phyloP scores from a whole-genome alignment of 2,113 vertebrate species.

The Benthochromis sp. region DNA sequence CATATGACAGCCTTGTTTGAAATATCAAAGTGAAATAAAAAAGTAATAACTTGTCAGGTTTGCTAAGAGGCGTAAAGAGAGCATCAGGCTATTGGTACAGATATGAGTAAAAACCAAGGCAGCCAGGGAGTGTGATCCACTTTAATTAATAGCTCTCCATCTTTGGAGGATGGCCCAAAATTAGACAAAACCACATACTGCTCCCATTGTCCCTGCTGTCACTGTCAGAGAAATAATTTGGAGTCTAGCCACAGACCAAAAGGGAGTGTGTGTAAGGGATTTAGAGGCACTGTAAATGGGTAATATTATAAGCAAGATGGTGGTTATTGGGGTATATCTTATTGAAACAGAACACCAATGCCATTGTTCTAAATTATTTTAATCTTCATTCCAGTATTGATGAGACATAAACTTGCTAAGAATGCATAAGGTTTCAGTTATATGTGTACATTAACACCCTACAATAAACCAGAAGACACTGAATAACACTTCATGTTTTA shows the following conservation, averaged over 20 bases:
- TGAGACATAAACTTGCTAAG: not conserved
- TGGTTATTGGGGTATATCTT: not conserved
- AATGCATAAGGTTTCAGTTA: not conserved
- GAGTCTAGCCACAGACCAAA: constrained; percentile 5
- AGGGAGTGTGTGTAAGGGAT: not conserved
- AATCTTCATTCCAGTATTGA: not conserved
- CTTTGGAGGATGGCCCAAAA: constrained; percentile 45
- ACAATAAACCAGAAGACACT: not conserved
- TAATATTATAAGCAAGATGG: not conserved
- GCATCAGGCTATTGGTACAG: not conserved
- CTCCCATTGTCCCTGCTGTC: constrained; percentile 1
- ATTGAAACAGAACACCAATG: not conserved
- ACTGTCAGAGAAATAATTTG: constrained; percentile 11
- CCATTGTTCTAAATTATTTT: not conserved
- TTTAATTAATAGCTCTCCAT: constrained; percentile 57
- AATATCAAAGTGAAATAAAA: not conserved
- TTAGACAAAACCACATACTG: not conserved
- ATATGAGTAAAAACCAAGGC: not conserved
- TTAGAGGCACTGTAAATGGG: not conserved
- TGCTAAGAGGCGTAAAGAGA: not conserved
- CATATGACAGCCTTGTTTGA: not conserved
- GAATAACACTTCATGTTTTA: not conserved
- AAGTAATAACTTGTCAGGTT: not conserved
- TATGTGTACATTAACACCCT: not conserved
- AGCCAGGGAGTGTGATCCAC: constrained; percentile 19